These are phyloP conservation scores for Brachylomia viminalis DNA, from an alignment of 2,888 invertebrate species.

Conservation along the genomic window DNA sequence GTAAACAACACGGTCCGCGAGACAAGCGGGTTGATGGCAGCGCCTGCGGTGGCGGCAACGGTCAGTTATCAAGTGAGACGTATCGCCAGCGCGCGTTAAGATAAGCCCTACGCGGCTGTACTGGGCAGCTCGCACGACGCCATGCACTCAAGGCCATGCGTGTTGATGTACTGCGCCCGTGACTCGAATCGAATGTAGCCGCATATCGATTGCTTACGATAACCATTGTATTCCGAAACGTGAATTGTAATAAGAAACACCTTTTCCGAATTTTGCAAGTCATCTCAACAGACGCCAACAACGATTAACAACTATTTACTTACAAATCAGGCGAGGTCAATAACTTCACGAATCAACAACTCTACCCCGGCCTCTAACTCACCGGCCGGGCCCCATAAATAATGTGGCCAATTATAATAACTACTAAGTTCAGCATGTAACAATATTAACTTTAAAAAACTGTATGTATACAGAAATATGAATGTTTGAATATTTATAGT, in stretches of 20 bases:
- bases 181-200: constrained; percentile 85
- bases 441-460: constrained; percentile 12
- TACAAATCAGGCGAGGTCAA: constrained; percentile 27
- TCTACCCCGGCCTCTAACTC: constrained; percentile 8
- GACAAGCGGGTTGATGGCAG: constrained; percentile 63
- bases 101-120: constrained; percentile 80
- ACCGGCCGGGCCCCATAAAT: constrained; percentile 8
- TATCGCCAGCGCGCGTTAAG: constrained; percentile 77
- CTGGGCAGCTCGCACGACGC: constrained; percentile 64
- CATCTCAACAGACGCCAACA: constrained; percentile 28
- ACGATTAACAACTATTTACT: constrained; percentile 22
- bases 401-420: constrained; percentile 27
- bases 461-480: constrained; percentile 8
- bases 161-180: constrained; percentile 83
- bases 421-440: background rate
- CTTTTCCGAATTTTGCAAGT: constrained; percentile 51
- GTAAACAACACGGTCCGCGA: constrained; percentile 82
- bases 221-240: constrained; percentile 81
- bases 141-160: constrained; percentile 82
- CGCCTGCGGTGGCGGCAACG: constrained; percentile 72
- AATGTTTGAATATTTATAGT: constrained; percentile 38
- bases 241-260: constrained; percentile 73
- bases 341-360: constrained; percentile 22
- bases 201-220: constrained; percentile 75
- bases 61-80: constrained; percentile 81